These are phyloP conservation scores for Lontra canadensis DNA, from an alignment of 2,113 vertebrate genomes.

Conservation along the genomic window DNA sequence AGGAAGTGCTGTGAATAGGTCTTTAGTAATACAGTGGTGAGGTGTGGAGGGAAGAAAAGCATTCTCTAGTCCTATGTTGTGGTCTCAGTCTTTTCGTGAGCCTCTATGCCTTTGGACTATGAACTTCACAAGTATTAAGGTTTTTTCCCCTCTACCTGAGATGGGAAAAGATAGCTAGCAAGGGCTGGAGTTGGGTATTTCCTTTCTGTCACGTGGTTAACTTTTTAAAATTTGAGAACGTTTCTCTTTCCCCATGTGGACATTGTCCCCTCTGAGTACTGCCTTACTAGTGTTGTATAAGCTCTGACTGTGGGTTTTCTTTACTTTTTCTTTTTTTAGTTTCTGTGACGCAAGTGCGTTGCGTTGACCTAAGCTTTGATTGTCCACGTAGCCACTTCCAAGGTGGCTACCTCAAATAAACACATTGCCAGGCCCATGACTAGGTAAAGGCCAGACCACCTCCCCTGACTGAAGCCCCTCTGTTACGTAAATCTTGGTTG, in stretches of 20 bases:
- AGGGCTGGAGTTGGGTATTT: neutral
- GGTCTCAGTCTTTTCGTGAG: neutral
- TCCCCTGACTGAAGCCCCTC: neutral
- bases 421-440: neutral
- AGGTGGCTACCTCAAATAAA: neutral
- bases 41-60: neutral
- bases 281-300: neutral
- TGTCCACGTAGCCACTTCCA: neutral
- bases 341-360: neutral
- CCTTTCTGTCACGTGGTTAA: neutral
- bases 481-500: neutral
- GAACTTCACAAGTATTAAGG: neutral
- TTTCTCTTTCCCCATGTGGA: neutral
- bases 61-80: neutral
- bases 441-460: neutral
- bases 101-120: neutral
- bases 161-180: neutral
- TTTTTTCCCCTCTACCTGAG: neutral
- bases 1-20: neutral
- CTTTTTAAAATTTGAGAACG: neutral
- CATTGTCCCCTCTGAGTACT: neutral
- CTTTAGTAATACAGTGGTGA: neutral
- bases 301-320: neutral
- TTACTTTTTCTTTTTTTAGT: neutral
- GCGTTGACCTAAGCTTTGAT: neutral